Evolutionary conservation across 2,888 invertebrate species (phyloP), one percentile per base, ranked within the genome.

Genomic region (Zaprionus obscuricornis): DNA sequence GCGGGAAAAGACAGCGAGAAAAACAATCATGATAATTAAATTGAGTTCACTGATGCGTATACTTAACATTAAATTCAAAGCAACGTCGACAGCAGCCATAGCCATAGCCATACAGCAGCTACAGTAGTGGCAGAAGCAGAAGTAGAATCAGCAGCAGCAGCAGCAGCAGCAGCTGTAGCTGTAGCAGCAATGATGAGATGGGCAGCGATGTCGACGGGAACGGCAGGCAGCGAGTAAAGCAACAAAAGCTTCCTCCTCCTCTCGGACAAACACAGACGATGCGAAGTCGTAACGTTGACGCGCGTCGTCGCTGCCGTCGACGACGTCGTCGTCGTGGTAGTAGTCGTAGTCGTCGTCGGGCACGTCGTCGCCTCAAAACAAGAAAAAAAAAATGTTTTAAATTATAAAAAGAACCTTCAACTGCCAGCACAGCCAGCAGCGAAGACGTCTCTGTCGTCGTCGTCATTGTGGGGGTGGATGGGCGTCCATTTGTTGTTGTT

Each of bases 41-140:
- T 85, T 76, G 78, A 66, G 82, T 78, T 85, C 85, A 87, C 87
- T 86, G 86, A 86, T 88, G 87, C 88, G 88, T 88, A 85, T 85
- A 87, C 87, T 87, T 81, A 86, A 86, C 88, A 79, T 79, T 82
- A 72, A 85, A 72, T 69, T 67, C 64, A 75, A 73, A 77, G 58
- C 66, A 43, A 13, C 42, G 51, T 49, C 43, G 39, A 18, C 46
- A 63, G 37, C 54, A 43, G 14, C 59, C n/a, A n/a, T n/a, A n/a
- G n/a, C n/a, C n/a, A n/a, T n/a, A n/a, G n/a, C n/a, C n/a, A n/a
- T n/a, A n/a, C n/a, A n/a, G n/a, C n/a, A n/a, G n/a, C n/a, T n/a
- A n/a, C n/a, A n/a, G n/a, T n/a, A 33, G 27, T 52, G 34, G 22
- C 29, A 26, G 6, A 29, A 37, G 18, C 20, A 57, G 27, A 36